Evolutionary conservation across 2,888 invertebrate species (phyloP).

Genomic region (Epicampocera succincta): DNA sequence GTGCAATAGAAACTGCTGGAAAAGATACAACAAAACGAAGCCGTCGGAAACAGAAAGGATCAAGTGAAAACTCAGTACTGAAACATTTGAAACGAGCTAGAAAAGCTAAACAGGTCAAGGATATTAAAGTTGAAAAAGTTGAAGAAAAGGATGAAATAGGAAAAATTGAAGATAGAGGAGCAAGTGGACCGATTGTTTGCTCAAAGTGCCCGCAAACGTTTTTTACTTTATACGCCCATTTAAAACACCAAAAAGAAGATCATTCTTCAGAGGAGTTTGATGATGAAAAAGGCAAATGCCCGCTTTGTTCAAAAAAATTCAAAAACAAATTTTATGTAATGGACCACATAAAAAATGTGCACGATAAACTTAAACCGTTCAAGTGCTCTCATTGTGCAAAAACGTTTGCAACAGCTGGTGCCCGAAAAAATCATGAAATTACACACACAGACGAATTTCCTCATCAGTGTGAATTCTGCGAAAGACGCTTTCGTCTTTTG

Average conservation of each 20-base stretch:
- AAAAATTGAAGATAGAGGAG: constrained; percentile 15
- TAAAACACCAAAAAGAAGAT: constrained; percentile 51
- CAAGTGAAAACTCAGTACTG: neutral
- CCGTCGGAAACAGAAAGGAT: constrained; percentile 31
- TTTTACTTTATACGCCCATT: constrained; percentile 43
- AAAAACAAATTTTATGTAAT: constrained; percentile 54
- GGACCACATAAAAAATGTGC: constrained; percentile 63
- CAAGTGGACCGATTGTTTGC: constrained; percentile 42
- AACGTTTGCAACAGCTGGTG: constrained; percentile 54
- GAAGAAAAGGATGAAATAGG: constrained; percentile 1
- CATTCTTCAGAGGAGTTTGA: constrained; percentile 40
- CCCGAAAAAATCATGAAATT: constrained; percentile 60
- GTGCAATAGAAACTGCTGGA: constrained; percentile 40
- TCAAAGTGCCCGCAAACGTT: constrained; percentile 53
- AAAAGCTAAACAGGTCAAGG: constrained; percentile 31
- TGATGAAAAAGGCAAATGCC: constrained; percentile 41
- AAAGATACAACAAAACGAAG: constrained; percentile 34
- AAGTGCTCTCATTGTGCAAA: constrained; percentile 62
- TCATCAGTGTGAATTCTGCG: constrained; percentile 54
- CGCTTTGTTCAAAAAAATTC: constrained; percentile 58
- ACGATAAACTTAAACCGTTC: constrained; percentile 63
- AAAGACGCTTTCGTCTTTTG: constrained; percentile 56
- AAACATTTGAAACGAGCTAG: neutral
- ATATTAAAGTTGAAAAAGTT: neutral
- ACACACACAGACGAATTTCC: constrained; percentile 59